Percentiles rank a stretch among this genome's conserved stretches.
These are phyloP conservation scores for Probosciger aterrimus DNA, from an alignment of 2,113 vertebrate species.

Conservation along the genomic window DNA sequence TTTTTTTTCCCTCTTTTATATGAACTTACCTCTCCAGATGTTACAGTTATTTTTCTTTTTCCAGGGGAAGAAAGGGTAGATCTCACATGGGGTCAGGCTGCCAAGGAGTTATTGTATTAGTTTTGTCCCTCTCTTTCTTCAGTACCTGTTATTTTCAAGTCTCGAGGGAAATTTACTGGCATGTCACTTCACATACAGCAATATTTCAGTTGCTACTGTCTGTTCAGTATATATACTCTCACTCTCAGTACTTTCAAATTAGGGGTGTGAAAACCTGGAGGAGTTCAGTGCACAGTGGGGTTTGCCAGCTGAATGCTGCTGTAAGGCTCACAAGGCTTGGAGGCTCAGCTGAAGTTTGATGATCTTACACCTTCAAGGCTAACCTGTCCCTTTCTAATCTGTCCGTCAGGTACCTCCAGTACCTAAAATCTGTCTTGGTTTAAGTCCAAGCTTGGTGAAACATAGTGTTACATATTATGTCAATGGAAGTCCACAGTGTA, in stretches of 20 bases:
- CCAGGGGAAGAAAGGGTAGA: background rate
- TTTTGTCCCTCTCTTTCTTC: slow-evolving; percentile 34
- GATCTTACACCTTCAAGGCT: background rate
- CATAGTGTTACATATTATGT: too few relatives aligned
- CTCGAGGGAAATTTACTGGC: slow-evolving; percentile 31
- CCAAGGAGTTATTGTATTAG: slow-evolving; percentile 35
- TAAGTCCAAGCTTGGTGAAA: background rate
- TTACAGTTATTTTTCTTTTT: slow-evolving; percentile 15
- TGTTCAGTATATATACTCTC: slow-evolving; percentile 1
- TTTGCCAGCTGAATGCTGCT: background rate
- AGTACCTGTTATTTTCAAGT: slow-evolving; percentile 38
- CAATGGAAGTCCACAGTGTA: background rate
- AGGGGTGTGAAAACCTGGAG: background rate
- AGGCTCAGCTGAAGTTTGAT: background rate
- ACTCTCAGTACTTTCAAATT: slow-evolving; percentile 2
- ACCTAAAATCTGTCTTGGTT: background rate
- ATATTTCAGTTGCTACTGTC: slow-evolving; percentile 22
- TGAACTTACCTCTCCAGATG: slow-evolving; percentile 23
- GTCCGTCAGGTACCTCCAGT: background rate
- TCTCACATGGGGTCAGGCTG: slow-evolving; percentile 38
- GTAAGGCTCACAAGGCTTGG: background rate
- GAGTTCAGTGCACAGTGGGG: background rate
- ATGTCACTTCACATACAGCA: slow-evolving; percentile 51
- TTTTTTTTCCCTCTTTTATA: slow-evolving; percentile 39
- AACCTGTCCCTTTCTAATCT: background rate